Evolutionary conservation across 1,140 invertebrate genomes (phyloP).

Genomic region (Diabrotica virgifera): DNA sequence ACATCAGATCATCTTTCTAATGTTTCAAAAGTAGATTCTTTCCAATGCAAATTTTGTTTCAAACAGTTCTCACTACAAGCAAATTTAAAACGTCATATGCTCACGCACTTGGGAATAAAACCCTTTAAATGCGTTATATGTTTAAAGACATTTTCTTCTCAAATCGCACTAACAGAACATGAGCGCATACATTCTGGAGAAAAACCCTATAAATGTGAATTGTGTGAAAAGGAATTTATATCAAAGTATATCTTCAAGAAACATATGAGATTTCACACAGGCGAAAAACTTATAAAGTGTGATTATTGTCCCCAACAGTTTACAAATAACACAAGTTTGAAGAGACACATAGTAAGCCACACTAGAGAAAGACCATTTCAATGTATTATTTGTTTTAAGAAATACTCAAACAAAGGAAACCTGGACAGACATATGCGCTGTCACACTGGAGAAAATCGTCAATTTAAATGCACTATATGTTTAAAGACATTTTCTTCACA

Average conservation of each 20-base stretch:
- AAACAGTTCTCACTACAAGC: neutral
- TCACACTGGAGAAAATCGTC: neutral
- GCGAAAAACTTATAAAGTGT: neutral
- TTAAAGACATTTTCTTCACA: neutral
- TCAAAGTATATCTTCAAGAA: neutral
- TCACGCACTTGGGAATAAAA: neutral
- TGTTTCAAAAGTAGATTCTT: neutral
- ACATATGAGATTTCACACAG: neutral
- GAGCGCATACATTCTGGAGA: neutral
- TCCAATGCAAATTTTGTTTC: neutral
- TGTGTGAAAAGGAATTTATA: neutral
- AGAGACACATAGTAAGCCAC: neutral
- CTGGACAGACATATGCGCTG: neutral
- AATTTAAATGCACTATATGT: neutral
- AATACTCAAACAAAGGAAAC: neutral
- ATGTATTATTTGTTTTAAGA: neutral
- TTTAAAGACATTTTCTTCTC: neutral
- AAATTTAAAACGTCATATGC: neutral
- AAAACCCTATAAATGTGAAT: neutral
- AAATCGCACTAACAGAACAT: neutral
- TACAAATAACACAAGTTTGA: slow-evolving; percentile 15
- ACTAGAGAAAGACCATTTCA: neutral
- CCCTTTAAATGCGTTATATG: neutral
- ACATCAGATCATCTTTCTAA: no score
- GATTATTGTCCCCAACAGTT: neutral